Evolutionary conservation across 2,797 vertebrate species (phyloP), one percentile per base, ranked within the genome.

Genomic region (Dipus sagitta): DNA sequence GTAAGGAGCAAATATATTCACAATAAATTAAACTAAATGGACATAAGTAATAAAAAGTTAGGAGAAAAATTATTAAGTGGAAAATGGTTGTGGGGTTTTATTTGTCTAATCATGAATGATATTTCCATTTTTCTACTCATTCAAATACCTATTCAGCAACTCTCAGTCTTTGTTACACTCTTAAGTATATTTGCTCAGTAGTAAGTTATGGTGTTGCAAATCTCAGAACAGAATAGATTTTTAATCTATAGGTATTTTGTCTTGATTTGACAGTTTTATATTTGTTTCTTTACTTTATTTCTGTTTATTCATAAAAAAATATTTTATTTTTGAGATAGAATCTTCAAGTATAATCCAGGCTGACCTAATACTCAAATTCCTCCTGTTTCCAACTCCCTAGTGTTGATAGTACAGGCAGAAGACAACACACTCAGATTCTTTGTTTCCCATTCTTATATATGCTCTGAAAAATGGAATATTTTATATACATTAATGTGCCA

Each of bases 121-220:
- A 52, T 7, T 21, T 86, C 82, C 42, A 79, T 52, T 92, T 83
- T 71, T 80, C 72, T 85, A 4, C 52, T 94, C n/a, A 92, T 62
- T 47, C 32, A 14, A 65, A 28, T 77, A 58, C 60, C 30, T 87
- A 5, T 80, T 91, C 30, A 60, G 58, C 52, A 92, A 65, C 3
- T 91, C 30, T 62, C 60, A 92, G 10, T 34, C 93, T 84, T 64
- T 32, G 9, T 78, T 80, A 24, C 24, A 93, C 58, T 68, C 81
- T n/a, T 81, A 47, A 91, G 26, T 52, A 47, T 32, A 71, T 7
- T 93, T 83, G 15, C 20, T 95, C 81, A 21, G 32, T 88, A 34
- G 86, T 90, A 58, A 94, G 81, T 94, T 76, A 92, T 30, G 21
- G 8, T 52, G 26, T 83, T 90, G 21, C 15, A 54, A 82, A 38